These are phyloP conservation scores for Lepidochrysops patricia DNA, from an alignment of 2,888 invertebrate species.

Conservation along the genomic window DNA sequence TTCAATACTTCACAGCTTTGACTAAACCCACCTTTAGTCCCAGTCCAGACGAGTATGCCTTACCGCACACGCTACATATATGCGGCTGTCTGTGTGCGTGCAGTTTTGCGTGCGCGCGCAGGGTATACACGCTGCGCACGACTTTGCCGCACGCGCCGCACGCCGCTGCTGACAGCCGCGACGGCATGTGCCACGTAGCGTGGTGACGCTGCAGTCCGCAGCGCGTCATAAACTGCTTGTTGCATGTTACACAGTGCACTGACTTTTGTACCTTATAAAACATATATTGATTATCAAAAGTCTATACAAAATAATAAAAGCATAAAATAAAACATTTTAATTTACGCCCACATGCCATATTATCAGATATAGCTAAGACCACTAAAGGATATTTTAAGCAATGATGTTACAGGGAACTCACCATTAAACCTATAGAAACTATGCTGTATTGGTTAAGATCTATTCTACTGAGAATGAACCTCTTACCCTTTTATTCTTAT, in stretches of 20 bases:
- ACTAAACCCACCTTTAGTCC: conserved; percentile 38
- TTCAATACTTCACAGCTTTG: background rate
- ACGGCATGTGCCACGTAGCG: conserved; percentile 43
- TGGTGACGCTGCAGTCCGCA: conserved; percentile 50
- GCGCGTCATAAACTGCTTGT: conserved; percentile 54
- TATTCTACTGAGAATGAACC: too few species aligned
- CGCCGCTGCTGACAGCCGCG: conserved; percentile 40
- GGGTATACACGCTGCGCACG: conserved; percentile 44
- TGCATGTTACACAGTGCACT: conserved; percentile 47
- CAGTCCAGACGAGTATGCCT: conserved; percentile 40
- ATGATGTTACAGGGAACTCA: too few species aligned
- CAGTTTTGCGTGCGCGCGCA: conserved; percentile 44
- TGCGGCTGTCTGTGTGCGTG: conserved; percentile 40
- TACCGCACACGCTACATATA: conserved; percentile 61
- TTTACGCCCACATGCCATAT: too few species aligned
- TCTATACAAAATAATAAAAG: too few species aligned
- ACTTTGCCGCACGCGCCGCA: conserved; percentile 55
- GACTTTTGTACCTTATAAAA: conserved; percentile 31
- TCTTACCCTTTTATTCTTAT: conserved; percentile 53
- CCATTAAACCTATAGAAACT: too few species aligned
- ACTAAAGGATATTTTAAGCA: background rate
- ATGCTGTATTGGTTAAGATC: too few species aligned
- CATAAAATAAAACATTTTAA: too few species aligned
- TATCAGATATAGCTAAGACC: background rate
- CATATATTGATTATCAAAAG: too few species aligned